phyloP scores from a whole-genome alignment of 2,888 invertebrate genomes.

The Dynastes grantii region DNA sequence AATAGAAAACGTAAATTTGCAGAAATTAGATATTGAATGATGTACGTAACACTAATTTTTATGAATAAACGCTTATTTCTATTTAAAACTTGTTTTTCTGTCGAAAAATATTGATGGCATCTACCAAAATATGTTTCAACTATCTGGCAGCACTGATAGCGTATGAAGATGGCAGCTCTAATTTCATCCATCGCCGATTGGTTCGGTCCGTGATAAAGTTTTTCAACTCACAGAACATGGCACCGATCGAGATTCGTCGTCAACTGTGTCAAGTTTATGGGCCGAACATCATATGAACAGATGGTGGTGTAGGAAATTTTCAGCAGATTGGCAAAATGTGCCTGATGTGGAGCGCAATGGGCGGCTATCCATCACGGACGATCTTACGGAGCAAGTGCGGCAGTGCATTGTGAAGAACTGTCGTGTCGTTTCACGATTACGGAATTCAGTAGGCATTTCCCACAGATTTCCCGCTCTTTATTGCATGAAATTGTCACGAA shows the following conservation, averaged over 20 bases:
- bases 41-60: too few relatives aligned
- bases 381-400: not conserved
- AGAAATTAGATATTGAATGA: too few relatives aligned
- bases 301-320: not conserved
- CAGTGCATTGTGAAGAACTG: not conserved
- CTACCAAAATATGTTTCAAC: too few relatives aligned
- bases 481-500: constrained; percentile 3
- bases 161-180: not conserved
- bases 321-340: not conserved
- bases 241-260: not conserved
- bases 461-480: not conserved
- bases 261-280: not conserved
- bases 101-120: too few relatives aligned
- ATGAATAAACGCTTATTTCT: too few relatives aligned
- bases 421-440: not conserved
- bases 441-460: not conserved
- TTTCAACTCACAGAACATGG: not conserved
- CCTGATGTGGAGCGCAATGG: not conserved
- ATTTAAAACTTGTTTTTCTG: too few relatives aligned
- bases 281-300: not conserved
- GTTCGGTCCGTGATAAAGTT: not conserved
- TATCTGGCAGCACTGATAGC: too few relatives aligned
- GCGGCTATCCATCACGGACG: not conserved
- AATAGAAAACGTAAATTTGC: too few relatives aligned
- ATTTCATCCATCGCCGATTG: not conserved